phyloP scores from a whole-genome alignment of 2,888 invertebrate species.

The Lapara coniferarum region DNA sequence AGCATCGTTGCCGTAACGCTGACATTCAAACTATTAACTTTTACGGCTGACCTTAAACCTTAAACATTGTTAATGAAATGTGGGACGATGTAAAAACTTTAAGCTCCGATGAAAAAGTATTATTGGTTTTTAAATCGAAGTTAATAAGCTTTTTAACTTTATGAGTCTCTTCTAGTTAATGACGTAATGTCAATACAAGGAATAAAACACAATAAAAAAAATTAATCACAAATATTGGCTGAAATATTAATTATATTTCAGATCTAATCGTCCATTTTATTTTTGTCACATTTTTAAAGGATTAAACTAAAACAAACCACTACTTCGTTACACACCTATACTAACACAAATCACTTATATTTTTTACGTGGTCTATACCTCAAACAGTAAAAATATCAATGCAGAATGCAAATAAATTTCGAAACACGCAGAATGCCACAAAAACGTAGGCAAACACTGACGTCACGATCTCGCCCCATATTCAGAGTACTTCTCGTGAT shows the following conservation, averaged over 20 bases:
- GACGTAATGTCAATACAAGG: too few relatives aligned
- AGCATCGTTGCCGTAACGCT: not conserved
- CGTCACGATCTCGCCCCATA: constrained; percentile 12
- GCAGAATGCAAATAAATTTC: not conserved
- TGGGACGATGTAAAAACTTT: not conserved
- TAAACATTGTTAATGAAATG: not conserved
- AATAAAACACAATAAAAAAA: too few relatives aligned
- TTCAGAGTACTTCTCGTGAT: not conserved
- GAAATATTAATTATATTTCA: too few relatives aligned
- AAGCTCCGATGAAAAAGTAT: not conserved
- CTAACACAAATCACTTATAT: too few relatives aligned
- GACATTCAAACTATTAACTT: constrained; percentile 6
- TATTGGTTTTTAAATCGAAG: not conserved
- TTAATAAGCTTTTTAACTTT: not conserved
- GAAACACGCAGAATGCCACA: not conserved
- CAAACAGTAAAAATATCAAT: too few relatives aligned
- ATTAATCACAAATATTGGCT: too few relatives aligned
- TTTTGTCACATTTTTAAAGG: too few relatives aligned
- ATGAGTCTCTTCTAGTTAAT: not conserved
- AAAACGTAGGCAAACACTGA: constrained; percentile 11
- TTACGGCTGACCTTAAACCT: not conserved
- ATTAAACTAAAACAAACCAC: too few relatives aligned
- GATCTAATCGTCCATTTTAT: too few relatives aligned
- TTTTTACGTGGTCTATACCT: too few relatives aligned
- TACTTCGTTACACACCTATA: too few relatives aligned